Percentiles rank a stretch among this genome's conserved stretches.
Evolutionary conservation across 2,888 invertebrate genomes (phyloP).

Genomic region (Microdon myrmicae): DNA sequence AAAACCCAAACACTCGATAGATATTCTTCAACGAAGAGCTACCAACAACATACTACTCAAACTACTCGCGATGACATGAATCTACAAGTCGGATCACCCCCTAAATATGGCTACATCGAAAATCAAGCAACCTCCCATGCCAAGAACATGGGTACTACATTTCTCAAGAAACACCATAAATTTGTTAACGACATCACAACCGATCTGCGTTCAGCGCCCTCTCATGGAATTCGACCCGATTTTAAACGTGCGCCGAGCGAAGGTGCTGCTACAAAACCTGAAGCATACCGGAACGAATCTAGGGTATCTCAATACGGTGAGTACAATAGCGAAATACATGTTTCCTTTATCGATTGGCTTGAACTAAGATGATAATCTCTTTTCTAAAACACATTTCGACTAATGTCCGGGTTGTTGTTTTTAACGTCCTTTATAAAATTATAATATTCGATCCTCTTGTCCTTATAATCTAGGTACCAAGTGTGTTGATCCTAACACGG

Average conservation of each 20-base stretch:
- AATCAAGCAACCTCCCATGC: slow-evolving; percentile 69
- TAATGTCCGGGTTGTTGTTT: slow-evolving; percentile 3
- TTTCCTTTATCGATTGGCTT: slow-evolving; percentile 15
- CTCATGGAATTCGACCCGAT: slow-evolving; percentile 63
- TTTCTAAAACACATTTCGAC: too few species aligned
- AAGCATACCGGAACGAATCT: slow-evolving; percentile 77
- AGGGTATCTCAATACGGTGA: slow-evolving; percentile 78
- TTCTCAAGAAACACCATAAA: slow-evolving; percentile 76
- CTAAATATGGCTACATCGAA: slow-evolving; percentile 71
- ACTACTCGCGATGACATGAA: slow-evolving; percentile 61
- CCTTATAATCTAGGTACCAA: slow-evolving; percentile 72
- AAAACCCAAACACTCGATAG: slow-evolving; percentile 63
- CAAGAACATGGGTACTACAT: slow-evolving; percentile 74
- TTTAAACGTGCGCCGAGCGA: slow-evolving; percentile 66
- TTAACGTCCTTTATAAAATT: neutral
- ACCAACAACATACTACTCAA: slow-evolving; percentile 53
- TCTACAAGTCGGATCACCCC: slow-evolving; percentile 71
- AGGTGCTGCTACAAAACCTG: slow-evolving; percentile 69
- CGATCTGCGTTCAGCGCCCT: slow-evolving; percentile 69
- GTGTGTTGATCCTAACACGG: slow-evolving; percentile 80
- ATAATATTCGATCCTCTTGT: slow-evolving; percentile 14
- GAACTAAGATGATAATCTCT: too few species aligned
- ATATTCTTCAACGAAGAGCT: slow-evolving; percentile 55
- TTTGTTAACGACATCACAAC: slow-evolving; percentile 75
- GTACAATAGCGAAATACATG: slow-evolving; percentile 56